Percentiles rank a stretch among this genome's conserved stretches.
Conservation (phyloP, 1,140 invertebrate genomes). For the Heliconius hewitsoni region DNA sequence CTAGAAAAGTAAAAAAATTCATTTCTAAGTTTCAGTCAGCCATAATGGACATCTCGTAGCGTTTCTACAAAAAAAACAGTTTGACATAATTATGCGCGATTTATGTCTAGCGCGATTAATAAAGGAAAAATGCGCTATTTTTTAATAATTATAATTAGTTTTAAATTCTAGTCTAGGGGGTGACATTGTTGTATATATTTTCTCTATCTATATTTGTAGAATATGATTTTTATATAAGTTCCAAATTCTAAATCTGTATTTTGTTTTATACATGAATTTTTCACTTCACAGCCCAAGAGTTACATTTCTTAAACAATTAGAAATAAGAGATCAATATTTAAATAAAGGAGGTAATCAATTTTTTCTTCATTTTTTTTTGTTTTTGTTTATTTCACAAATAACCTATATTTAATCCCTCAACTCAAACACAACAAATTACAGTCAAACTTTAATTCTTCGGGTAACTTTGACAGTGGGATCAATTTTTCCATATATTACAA, state of each 20-base stretch:
- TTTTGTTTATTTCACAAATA: neutral
- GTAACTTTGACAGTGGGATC: no score
- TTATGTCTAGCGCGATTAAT: slow-evolving; percentile 3
- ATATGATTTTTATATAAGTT: slow-evolving; percentile 20
- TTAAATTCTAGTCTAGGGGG: slow-evolving; percentile 47
- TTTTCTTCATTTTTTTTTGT: neutral
- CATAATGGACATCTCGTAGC: slow-evolving; percentile 32
- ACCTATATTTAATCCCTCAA: neutral
- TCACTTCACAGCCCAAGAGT: slow-evolving; percentile 25
- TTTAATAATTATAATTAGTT: slow-evolving; percentile 20
- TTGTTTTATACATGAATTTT: slow-evolving; percentile 5
- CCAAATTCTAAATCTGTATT: neutral
- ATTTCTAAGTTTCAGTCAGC: neutral
- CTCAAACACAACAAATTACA: no score
- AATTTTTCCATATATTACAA: no score
- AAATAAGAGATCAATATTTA: slow-evolving; percentile 6
- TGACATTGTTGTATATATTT: slow-evolving; percentile 51
- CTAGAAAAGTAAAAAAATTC: neutral
- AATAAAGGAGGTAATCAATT: neutral
- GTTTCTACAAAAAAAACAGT: slow-evolving; percentile 38
- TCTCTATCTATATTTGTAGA: neutral
- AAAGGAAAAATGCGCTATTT: slow-evolving; percentile 17
- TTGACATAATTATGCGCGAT: neutral
- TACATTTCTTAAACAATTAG: slow-evolving; percentile 26
- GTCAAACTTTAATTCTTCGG: neutral